These are phyloP conservation scores for Euura saliciscinereae DNA, from an alignment of 1,140 invertebrate genomes.

Conservation along the genomic window DNA sequence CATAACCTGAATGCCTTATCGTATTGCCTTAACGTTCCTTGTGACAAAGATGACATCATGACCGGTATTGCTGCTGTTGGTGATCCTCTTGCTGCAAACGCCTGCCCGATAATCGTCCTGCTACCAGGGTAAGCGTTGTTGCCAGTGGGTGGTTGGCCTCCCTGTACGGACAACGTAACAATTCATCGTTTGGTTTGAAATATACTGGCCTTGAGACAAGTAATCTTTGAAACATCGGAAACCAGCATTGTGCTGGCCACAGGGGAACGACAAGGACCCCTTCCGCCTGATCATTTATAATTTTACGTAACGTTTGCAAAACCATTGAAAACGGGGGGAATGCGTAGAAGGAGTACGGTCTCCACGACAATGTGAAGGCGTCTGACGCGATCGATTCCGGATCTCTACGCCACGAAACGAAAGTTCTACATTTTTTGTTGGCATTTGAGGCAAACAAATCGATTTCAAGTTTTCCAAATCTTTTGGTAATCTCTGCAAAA, in stretches of 20 bases:
- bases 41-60: conserved; percentile 35
- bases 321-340: conserved; percentile 24
- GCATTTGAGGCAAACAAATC: not conserved
- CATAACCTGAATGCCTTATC: conserved; percentile 7
- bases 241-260: conserved; percentile 22
- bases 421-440: conserved; percentile 1
- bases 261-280: conserved; percentile 21
- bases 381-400: conserved; percentile 16
- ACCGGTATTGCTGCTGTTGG: conserved; percentile 21
- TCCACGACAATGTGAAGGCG: conserved; percentile 24
- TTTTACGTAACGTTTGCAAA: conserved; percentile 21
- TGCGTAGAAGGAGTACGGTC: conserved; percentile 18
- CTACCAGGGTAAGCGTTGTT: conserved; percentile 29
- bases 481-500: conserved; percentile 14
- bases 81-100: conserved; percentile 21
- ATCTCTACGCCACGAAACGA: conserved; percentile 3
- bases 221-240: conserved; percentile 16
- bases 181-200: conserved; percentile 17
- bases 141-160: not conserved
- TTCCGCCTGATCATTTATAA: conserved; percentile 18
- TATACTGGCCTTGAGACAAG: conserved; percentile 3
- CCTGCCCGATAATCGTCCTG: conserved; percentile 34
- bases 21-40: conserved; percentile 29
- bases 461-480: not conserved
- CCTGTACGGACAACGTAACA: conserved; percentile 20